Percentiles rank a stretch among this genome's conserved stretches.
Conservation (phyloP, 1,140 invertebrate species). For the Polypedilum vanderplanki region DNA sequence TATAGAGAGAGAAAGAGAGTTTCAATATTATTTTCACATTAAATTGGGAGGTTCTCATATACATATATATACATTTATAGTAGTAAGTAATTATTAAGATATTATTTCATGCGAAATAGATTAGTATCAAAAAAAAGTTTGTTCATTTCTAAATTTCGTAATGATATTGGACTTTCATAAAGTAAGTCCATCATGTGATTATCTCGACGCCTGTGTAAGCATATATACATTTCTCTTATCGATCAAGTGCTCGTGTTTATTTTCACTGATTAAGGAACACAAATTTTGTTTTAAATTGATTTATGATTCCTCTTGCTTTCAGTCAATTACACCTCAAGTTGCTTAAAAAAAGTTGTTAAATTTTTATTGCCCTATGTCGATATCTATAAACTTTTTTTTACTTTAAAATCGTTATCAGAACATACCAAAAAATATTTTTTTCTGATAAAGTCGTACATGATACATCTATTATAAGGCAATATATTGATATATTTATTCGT, state of each 20-base stretch:
- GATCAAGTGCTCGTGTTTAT: neutral
- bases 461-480: slow-evolving; percentile 28
- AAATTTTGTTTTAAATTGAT: slow-evolving; percentile 3
- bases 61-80: neutral
- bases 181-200: neutral
- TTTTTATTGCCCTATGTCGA: neutral
- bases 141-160: neutral
- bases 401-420: slow-evolving; percentile 20
- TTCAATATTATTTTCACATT: slow-evolving; percentile 20
- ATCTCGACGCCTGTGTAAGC: neutral
- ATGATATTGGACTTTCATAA: slow-evolving; percentile 2
- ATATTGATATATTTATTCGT: neutral
- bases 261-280: slow-evolving; percentile 18
- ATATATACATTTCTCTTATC: neutral
- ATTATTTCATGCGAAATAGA: slow-evolving; percentile 18
- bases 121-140: neutral
- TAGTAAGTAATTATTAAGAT: neutral
- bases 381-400: slow-evolving; percentile 2
- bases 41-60: neutral
- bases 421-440: neutral
- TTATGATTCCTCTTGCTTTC: neutral
- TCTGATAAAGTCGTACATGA: slow-evolving; percentile 25
- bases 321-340: slow-evolving; percentile 12
- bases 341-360: slow-evolving; percentile 14
- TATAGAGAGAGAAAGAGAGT: too few species aligned